phyloP scores from a whole-genome alignment of 2,113 vertebrate genomes.

The Brienomyrus brachyistius region DNA sequence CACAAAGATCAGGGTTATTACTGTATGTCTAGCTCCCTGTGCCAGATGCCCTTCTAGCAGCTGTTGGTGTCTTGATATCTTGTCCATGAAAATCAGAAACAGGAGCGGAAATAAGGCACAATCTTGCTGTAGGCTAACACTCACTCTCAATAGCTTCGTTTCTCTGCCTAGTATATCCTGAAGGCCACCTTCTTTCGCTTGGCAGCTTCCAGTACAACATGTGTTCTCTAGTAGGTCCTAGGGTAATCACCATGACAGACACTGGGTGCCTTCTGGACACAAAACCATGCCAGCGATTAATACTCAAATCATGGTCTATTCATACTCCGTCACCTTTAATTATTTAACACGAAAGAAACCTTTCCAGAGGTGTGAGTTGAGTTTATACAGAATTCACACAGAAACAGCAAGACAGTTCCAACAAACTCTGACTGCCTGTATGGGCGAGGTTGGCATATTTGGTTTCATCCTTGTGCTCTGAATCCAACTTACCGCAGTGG shows the following conservation, averaged over 20 bases:
- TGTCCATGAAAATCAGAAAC: not conserved
- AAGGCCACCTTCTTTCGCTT: not conserved
- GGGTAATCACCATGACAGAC: not conserved
- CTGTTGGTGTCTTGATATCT: not conserved
- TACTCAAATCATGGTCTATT: not conserved
- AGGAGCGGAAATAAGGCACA: not conserved
- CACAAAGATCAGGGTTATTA: too few species aligned
- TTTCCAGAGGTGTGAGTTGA: too few species aligned
- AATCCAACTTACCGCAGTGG: not conserved
- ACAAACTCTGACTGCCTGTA: too few species aligned
- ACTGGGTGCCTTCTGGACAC: not conserved
- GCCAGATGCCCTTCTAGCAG: not conserved
- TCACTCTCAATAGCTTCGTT: not conserved
- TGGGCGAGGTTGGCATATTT: too few species aligned
- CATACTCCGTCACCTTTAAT: too few species aligned
- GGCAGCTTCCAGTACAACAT: not conserved
- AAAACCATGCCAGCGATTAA: too few species aligned
- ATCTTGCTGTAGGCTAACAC: not conserved
- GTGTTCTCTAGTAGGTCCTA: not conserved
- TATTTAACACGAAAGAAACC: too few species aligned
- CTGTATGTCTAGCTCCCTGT: not conserved
- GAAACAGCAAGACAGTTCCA: too few species aligned
- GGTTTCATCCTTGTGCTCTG: not conserved
- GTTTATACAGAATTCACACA: too few species aligned
- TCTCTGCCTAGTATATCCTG: not conserved